phyloP scores from a whole-genome alignment of 2,888 invertebrate genomes.

The Pterostichus niger region DNA sequence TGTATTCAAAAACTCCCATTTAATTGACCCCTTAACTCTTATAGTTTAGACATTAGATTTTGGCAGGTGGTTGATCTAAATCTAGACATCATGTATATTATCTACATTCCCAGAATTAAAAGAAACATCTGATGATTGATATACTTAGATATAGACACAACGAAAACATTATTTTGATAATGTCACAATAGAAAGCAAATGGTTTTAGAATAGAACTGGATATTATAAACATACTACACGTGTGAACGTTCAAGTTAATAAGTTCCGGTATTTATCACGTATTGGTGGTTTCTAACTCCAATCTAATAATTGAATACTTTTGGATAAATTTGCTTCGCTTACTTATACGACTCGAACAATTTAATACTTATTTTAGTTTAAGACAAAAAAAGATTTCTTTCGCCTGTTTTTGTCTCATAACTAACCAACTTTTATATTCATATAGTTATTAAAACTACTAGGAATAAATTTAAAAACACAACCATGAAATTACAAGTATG shows the following conservation, averaged over 20 bases:
- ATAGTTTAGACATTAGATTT: too few species aligned
- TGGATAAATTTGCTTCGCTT: neutral
- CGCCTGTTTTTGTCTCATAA: slow-evolving; percentile 5
- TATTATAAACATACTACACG: too few species aligned
- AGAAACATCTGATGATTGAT: too few species aligned
- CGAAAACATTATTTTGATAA: too few species aligned
- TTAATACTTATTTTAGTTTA: neutral
- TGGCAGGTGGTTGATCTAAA: too few species aligned
- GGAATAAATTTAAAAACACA: neutral
- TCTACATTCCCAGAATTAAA: too few species aligned
- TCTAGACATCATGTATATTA: too few species aligned
- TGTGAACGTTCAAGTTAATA: neutral
- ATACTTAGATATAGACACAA: too few species aligned
- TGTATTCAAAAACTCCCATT: too few species aligned
- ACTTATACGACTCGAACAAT: neutral
- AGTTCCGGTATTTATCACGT: neutral
- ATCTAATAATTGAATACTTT: slow-evolving; percentile 1
- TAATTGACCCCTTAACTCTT: too few species aligned
- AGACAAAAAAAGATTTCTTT: neutral
- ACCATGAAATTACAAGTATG: slow-evolving; percentile 24
- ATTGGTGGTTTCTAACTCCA: neutral
- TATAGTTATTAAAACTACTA: slow-evolving; percentile 7
- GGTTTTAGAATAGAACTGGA: too few species aligned
- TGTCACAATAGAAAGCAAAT: too few species aligned
- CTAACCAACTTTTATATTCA: slow-evolving; percentile 3